Conservation (phyloP, 2,113 vertebrate genomes). For the Eurypyga helias region DNA sequence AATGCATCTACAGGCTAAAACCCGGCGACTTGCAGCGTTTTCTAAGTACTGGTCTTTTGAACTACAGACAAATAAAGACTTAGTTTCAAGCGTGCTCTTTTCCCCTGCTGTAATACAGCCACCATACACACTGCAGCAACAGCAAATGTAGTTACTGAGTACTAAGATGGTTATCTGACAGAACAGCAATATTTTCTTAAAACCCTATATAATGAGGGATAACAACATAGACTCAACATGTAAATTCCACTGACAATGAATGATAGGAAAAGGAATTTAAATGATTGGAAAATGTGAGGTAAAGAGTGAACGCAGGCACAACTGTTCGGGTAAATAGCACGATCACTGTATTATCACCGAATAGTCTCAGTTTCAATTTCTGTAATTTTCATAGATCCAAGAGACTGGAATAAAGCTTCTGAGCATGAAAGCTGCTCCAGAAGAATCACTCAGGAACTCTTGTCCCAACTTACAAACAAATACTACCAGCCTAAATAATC, state of each 20-base stretch:
- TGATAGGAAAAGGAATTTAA: not conserved
- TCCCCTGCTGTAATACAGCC: not conserved
- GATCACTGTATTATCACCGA: not conserved
- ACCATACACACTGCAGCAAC: not conserved
- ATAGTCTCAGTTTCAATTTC: not conserved
- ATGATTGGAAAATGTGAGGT: not conserved
- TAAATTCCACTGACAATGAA: not conserved
- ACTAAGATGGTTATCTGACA: not conserved
- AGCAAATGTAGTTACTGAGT: not conserved
- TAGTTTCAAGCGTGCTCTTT: not conserved
- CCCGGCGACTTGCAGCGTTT: not conserved
- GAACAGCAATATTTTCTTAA: not conserved
- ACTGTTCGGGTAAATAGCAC: not conserved
- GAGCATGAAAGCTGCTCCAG: not conserved
- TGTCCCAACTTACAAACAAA: not conserved
- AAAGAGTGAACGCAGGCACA: not conserved
- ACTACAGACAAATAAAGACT: slow-evolving; percentile 18
- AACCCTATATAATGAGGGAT: not conserved
- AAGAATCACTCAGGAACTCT: not conserved
- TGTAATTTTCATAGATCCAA: not conserved
- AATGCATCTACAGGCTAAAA: slow-evolving; percentile 7
- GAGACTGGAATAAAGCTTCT: not conserved
- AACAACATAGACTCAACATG: not conserved
- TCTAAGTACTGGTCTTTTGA: not conserved
- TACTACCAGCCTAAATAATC: not conserved